These are phyloP conservation scores for Smittia sp. DNA, from an alignment of 2,888 invertebrate genomes.

Conservation along the genomic window DNA sequence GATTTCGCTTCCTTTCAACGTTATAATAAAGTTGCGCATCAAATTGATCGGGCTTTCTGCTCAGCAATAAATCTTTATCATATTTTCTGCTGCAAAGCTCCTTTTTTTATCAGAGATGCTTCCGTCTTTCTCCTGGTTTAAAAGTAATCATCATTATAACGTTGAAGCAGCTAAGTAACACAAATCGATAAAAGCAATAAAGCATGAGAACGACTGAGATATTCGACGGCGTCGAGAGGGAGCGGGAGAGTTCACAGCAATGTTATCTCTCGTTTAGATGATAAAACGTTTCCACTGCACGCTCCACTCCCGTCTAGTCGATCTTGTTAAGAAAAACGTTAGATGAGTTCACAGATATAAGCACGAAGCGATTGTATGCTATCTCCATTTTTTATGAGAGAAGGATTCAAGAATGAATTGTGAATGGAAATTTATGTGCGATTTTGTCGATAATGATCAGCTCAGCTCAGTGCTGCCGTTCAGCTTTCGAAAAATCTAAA, in stretches of 20 bases:
- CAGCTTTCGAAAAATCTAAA: too few relatives aligned
- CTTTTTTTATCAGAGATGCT: background rate
- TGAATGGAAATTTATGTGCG: too few relatives aligned
- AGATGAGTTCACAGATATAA: background rate
- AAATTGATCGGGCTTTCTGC: background rate
- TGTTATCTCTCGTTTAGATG: background rate
- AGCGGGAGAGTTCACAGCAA: background rate
- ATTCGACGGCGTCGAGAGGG: background rate
- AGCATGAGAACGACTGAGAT: slow-evolving; percentile 14
- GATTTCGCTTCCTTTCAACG: background rate
- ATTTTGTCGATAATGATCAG: too few relatives aligned
- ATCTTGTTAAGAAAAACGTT: background rate
- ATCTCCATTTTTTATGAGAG: background rate
- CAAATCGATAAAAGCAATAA: slow-evolving; percentile 35
- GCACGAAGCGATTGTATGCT: background rate
- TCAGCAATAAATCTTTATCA: slow-evolving; percentile 1
- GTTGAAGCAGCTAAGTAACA: background rate
- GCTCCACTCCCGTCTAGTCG: background rate
- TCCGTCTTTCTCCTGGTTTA: background rate
- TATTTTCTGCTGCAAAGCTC: background rate
- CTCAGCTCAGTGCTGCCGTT: too few relatives aligned
- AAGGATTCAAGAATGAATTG: background rate
- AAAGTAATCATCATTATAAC: slow-evolving; percentile 33
- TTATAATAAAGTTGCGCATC: slow-evolving; percentile 2
- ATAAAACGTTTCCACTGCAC: background rate